Base-by-base conservation (phyloP, 1,140 invertebrate species). In the Wiebesia pumilae region DNA sequence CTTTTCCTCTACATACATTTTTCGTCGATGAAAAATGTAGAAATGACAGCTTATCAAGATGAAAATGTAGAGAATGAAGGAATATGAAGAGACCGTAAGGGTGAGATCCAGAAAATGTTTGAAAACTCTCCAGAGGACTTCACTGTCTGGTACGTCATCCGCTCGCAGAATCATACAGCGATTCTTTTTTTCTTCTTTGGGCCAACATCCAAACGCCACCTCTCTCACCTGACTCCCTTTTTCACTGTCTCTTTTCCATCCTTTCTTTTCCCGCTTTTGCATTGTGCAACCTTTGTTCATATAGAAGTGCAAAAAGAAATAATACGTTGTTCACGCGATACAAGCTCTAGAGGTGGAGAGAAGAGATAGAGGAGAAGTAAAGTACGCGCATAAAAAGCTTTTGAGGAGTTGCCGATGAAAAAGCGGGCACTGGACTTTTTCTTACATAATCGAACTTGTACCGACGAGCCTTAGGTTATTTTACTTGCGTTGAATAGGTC, bases 111-210 rank as follows among this genome's bases (percentile, higher is more conserved):
- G 86, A 47, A 80, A 86, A 75, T 77, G 79, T 90, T 91, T 87
- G 89, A 93, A 91, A 92, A 90, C 91, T 89, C 90, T 92, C 88
- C 87, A 90, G 88, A 90, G 90, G 90, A 91, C 91, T 92, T 91
- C 82, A 91, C 86, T 88, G 65, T 43, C 88, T 88, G 85, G 89
- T 89, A 92, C 92, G 92, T 91, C 91, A 91, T 91, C 87, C 91
- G 90, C 88, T 83, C n/a, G 27, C 89, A 92, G 91, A 91, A 90
- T 89, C 89, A 90, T 92, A 90, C 86, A 88, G 89, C 83, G 62
- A 92, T 91, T 92, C 88, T 88, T 88, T 81, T 90, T 88, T 89
- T 89, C 89, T 89, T 89, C 89, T 89, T 89, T 86, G 83, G 88
- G 84, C 58, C 88, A 85, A 87, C 85, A 88, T 87, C 83, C 89